phyloP scores from a whole-genome alignment of 2,797 vertebrate species.

The Geotrypetes seraphini region DNA sequence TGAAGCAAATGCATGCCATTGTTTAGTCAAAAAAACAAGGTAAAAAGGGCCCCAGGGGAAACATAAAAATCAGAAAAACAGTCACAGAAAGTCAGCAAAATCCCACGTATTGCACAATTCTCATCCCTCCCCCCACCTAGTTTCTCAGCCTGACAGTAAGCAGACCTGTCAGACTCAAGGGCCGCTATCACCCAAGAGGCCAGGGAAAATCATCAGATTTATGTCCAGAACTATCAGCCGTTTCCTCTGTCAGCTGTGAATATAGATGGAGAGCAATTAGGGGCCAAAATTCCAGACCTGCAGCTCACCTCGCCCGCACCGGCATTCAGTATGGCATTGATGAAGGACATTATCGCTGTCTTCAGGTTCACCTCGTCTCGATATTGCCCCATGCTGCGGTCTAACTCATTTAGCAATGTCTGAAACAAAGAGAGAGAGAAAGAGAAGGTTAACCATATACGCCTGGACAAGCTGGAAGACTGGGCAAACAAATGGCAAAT shows the following conservation, averaged over 20 bases:
- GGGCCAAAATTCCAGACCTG: not conserved
- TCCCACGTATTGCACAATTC: not conserved
- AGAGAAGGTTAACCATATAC: too few species aligned
- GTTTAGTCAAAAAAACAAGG: too few species aligned
- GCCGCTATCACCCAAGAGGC: not conserved
- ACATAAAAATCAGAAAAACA: not conserved
- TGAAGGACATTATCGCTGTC: constrained; percentile 97
- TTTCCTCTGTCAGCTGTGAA: not conserved
- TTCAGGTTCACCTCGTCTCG: constrained; percentile 92
- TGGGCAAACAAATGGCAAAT: too few species aligned
- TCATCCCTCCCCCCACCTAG: not conserved
- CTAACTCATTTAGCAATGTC: constrained; percentile 85
- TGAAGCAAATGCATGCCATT: too few species aligned
- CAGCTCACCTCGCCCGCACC: constrained; percentile 83
- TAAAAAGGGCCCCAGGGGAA: too few species aligned
- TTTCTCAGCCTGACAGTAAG: not conserved
- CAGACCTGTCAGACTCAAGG: too few species aligned
- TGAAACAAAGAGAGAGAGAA: constrained; percentile 39
- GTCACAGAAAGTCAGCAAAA: not conserved
- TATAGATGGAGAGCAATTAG: not conserved
- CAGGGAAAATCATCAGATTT: not conserved
- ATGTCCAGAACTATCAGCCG: not conserved
- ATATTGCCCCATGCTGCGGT: constrained; percentile 82
- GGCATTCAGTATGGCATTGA: constrained; percentile 90
- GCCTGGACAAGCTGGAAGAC: too few species aligned